Conservation (phyloP, 2,888 invertebrate genomes). For the Eledona agricola region DNA sequence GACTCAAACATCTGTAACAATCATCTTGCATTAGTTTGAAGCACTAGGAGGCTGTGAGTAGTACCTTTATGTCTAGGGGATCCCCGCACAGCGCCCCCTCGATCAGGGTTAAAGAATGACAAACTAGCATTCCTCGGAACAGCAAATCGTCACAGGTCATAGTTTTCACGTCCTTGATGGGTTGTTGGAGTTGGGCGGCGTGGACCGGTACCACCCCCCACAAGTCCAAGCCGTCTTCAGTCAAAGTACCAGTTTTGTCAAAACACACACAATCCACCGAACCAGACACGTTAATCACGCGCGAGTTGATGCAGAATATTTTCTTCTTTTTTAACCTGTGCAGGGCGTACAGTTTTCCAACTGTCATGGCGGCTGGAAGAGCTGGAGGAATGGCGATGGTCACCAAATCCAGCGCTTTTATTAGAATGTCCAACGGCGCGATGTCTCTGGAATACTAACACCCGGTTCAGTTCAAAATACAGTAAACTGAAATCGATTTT, state of each 20-base stretch:
- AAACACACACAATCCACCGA: slow-evolving; percentile 89
- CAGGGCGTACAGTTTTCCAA: slow-evolving; percentile 93
- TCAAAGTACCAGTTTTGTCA: slow-evolving; percentile 96
- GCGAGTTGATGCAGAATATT: slow-evolving; percentile 91
- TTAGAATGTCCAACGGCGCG: slow-evolving; percentile 69
- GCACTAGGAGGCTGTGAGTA: slow-evolving; percentile 2
- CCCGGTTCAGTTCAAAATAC: too few species aligned
- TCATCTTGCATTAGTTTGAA: too few species aligned
- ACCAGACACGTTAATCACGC: slow-evolving; percentile 93
- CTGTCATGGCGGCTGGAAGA: slow-evolving; percentile 95
- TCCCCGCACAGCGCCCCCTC: slow-evolving; percentile 88
- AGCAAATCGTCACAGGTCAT: slow-evolving; percentile 46
- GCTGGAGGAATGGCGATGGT: slow-evolving; percentile 96
- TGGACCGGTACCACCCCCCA: slow-evolving; percentile 84
- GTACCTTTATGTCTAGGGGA: slow-evolving; percentile 88
- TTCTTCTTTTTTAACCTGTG: slow-evolving; percentile 77
- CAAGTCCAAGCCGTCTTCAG: slow-evolving; percentile 96
- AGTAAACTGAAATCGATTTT: too few species aligned
- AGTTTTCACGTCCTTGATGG: slow-evolving; percentile 47
- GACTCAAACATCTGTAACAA: slow-evolving; percentile 92
- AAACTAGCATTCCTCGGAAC: slow-evolving; percentile 85
- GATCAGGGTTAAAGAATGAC: slow-evolving; percentile 91
- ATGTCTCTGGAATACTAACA: slow-evolving; percentile 64
- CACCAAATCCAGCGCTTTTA: slow-evolving; percentile 90
- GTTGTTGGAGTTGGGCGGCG: slow-evolving; percentile 25